Evolutionary conservation across 2,797 vertebrate species (phyloP).

Genomic region (Bradypodion pumilum): DNA sequence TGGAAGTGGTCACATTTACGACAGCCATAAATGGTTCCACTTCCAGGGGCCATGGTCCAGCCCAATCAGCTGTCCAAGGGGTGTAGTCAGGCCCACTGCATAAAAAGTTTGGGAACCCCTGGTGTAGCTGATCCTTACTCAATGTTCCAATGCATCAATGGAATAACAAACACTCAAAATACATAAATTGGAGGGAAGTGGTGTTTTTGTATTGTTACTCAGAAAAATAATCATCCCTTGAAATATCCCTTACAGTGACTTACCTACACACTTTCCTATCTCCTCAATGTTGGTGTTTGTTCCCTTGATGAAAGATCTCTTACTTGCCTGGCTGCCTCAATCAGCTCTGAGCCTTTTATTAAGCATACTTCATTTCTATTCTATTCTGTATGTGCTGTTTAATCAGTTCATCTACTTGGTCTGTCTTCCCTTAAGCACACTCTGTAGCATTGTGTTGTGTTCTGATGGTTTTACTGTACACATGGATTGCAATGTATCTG

Average conservation of each 20-base stretch:
- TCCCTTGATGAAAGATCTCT: neutral
- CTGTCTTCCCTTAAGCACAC: neutral
- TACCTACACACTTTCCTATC: neutral
- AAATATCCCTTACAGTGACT: neutral
- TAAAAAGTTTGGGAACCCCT: no score
- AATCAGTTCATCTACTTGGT: neutral
- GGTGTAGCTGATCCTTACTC: no score
- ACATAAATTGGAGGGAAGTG: no score
- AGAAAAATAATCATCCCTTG: neutral
- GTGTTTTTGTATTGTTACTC: neutral
- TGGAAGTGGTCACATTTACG: no score
- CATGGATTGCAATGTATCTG: no score
- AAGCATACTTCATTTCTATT: neutral
- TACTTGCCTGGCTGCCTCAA: neutral
- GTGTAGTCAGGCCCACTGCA: no score
- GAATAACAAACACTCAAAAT: no score
- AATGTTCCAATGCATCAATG: no score
- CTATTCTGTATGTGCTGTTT: neutral
- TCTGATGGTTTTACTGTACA: no score
- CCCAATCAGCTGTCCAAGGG: no score
- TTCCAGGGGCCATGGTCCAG: no score
- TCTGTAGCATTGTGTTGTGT: constrained; percentile 6
- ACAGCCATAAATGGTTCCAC: no score
- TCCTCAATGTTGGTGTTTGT: neutral
- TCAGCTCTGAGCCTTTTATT: neutral